Conservation (phyloP, 2,113 vertebrate genomes). For the Pavo muticus region DNA sequence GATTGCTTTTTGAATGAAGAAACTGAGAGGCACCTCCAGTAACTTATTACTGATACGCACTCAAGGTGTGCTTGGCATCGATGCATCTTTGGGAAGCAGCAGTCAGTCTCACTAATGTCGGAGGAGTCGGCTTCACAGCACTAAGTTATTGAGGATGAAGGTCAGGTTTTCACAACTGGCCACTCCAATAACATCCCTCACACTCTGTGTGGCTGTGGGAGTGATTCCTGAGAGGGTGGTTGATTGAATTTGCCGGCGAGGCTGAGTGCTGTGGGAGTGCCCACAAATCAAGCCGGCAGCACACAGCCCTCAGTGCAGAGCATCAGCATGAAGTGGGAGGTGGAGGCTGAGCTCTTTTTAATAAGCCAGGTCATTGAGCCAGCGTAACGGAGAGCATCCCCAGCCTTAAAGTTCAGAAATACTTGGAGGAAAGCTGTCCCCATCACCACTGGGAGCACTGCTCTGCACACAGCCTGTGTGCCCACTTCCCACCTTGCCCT, state of each 20-base stretch:
- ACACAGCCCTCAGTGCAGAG: neutral
- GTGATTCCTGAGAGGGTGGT: rapidly evolving
- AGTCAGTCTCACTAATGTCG: neutral
- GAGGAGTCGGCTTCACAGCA: neutral
- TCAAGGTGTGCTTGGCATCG: constrained; percentile 11
- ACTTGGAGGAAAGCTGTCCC: neutral
- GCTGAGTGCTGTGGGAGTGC: neutral
- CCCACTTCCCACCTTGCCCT: neutral
- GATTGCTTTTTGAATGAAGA: constrained; percentile 66
- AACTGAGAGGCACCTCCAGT: constrained; percentile 21
- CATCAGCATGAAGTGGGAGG: rapidly evolving
- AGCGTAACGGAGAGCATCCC: neutral
- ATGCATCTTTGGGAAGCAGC: constrained; percentile 16
- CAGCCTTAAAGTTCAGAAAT: neutral
- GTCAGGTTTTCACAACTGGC: constrained; percentile 2
- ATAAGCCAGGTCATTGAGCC: neutral
- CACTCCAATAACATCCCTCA: neutral
- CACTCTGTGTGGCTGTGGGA: neutral
- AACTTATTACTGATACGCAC: constrained; percentile 27
- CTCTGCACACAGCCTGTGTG: rapidly evolving
- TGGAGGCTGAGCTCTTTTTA: neutral
- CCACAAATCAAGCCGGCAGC: constrained; percentile 5
- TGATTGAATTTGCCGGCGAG: neutral
- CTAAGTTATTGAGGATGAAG: constrained; percentile 16
- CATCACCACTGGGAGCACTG: neutral